These are phyloP conservation scores for Heliconius hewitsoni DNA, from an alignment of 1,140 invertebrate species.

Conservation along the genomic window DNA sequence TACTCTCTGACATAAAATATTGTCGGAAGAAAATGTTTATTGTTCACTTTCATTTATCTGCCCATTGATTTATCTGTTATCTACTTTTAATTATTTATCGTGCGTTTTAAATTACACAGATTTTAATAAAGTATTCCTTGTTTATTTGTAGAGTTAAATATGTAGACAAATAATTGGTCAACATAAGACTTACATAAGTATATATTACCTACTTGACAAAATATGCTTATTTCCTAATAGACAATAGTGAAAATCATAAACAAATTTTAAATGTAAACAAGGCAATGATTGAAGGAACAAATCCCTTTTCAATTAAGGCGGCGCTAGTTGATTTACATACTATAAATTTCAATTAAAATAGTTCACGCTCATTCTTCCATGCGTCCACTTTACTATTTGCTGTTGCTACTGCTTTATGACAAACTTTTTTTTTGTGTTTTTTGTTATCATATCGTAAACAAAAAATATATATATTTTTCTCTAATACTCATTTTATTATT, in stretches of 20 bases:
- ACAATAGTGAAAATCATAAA: neutral
- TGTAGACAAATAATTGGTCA: too few species aligned
- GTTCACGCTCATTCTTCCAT: neutral
- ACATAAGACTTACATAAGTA: too few species aligned
- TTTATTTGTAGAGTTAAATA: neutral
- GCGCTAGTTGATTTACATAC: neutral
- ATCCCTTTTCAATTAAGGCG: slow-evolving; percentile 7
- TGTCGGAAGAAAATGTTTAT: neutral
- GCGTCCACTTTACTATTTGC: neutral
- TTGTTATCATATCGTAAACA: neutral
- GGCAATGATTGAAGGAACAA: neutral
- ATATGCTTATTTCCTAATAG: neutral
- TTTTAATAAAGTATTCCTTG: too few species aligned
- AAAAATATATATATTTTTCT: too few species aligned
- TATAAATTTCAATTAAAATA: slow-evolving; percentile 12
- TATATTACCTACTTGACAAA: too few species aligned
- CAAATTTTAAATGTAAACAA: slow-evolving; percentile 8
- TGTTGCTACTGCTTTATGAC: neutral
- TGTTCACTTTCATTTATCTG: neutral
- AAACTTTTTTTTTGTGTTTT: neutral
- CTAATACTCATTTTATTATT: too few species aligned
- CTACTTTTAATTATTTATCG: neutral
- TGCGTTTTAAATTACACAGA: too few species aligned
- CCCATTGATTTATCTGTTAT: neutral
- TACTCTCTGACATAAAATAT: neutral